Evolutionary conservation across 1,140 invertebrate genomes (phyloP).

Genomic region (Procambarus clarkii): DNA sequence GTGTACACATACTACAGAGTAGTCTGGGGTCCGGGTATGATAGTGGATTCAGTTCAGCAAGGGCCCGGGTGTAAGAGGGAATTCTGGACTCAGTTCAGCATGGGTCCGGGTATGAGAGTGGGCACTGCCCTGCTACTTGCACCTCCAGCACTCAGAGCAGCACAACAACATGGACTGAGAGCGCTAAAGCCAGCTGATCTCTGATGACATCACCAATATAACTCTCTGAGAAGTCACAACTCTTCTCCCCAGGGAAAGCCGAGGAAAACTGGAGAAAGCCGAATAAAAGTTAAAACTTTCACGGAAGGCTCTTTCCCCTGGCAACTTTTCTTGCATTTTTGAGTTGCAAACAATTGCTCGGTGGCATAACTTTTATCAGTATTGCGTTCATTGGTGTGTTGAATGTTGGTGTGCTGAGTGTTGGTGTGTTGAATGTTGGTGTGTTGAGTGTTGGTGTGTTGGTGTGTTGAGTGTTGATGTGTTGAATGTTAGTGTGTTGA

Average conservation of each 20-base stretch:
- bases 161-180: background rate
- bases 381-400: background rate
- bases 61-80: no score
- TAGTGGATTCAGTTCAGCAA: no score
- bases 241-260: background rate
- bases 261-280: background rate
- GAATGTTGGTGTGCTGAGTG: no score
- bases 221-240: background rate
- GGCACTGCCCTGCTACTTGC: no score
- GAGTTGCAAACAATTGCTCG: background rate
- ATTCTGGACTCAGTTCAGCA: no score
- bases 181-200: background rate
- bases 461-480: background rate
- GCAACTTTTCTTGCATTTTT: background rate
- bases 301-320: background rate
- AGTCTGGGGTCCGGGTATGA: no score
- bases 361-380: background rate
- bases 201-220: conserved; percentile 20
- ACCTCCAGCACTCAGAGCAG: no score
- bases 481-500: background rate
- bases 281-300: background rate
- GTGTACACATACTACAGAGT: no score
- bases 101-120: no score
- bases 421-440: no score
- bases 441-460: background rate